Base-by-base conservation (phyloP, 2,113 vertebrate species). In the Cheirogaleus medius region DNA sequence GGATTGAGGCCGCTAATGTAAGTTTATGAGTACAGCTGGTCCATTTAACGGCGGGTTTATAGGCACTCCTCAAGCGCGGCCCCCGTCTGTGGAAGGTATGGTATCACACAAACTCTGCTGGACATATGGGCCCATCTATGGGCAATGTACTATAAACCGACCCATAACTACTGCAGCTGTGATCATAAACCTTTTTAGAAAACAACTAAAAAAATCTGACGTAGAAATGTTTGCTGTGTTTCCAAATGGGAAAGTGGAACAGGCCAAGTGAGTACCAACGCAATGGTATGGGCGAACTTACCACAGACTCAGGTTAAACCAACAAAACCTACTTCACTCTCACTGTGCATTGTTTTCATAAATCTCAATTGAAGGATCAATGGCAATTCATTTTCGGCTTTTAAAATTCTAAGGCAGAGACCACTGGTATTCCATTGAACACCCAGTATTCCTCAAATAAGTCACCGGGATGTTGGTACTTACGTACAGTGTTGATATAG, bases 21-120 rank as follows among this genome's bases (percentile, higher is more conserved):
- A 96, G 96, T 99, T 99, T 99, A 99, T 83, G 99, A 99, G 98
- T 98, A 99, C 99, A 99, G 99, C 99, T 99, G 99, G 99, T 98
- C 98, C 98, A 98, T 99, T 99, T 99, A 99, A 98, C 98, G 92
- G 98, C 98, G 97, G 97, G 97, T 99, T 99, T 99, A 99, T 98
- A 98, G 98, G 98, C 98, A 97, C 98, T 98, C 98, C 98, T 99
- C 98, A 98, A 98, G 98, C 98, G 98, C 98, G 77, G 98, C 97
- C 98, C 97, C 91, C 12, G 97, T 98, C 98, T 98, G 98, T 98
- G 97, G 98, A 98, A 99, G 98, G 98, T 91, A 98, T 76, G 96
- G 98, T 98, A 99, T 99, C 99, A 99, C 98, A 98, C 98, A 98
- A 98, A 98, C 98, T 98, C 97, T 98, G 98, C 97, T 98, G 98